Conservation (phyloP, 2,888 invertebrate species). For the Agrenia bidenticulata region DNA sequence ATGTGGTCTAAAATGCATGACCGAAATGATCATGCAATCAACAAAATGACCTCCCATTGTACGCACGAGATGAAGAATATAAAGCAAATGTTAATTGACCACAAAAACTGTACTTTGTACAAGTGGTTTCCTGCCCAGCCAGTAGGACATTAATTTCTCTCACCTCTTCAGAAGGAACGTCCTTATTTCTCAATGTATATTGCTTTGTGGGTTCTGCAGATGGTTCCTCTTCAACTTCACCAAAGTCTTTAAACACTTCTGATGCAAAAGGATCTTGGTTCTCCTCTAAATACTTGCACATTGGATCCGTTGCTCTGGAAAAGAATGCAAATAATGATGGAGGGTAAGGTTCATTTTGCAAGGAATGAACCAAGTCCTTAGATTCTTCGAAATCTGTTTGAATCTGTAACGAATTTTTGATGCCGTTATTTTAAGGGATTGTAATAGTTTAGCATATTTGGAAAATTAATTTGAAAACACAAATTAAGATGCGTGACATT, state of each 20-base stretch:
- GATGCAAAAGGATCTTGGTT: conserved; percentile 44
- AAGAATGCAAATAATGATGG: conserved; percentile 51
- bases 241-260: conserved; percentile 42
- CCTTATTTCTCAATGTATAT: conserved; percentile 38
- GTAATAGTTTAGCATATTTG: not conserved
- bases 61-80: not conserved
- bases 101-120: no score
- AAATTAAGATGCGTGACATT: not conserved
- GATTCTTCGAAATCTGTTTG: conserved; percentile 12
- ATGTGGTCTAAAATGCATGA: not conserved
- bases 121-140: no score
- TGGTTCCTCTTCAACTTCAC: conserved; percentile 28
- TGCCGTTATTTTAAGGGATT: no score
- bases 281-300: conserved; percentile 45
- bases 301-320: conserved; percentile 44
- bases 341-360: conserved; percentile 34
- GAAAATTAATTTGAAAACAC: not conserved
- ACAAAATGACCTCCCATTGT: not conserved
- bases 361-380: not conserved
- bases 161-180: conserved; percentile 24
- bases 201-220: conserved; percentile 30
- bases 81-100: no score
- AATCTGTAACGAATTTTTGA: not conserved
- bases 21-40: no score
- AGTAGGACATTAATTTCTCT: not conserved